A percentile compares a stretch with the other conserved stretches of the same genome.
Conservation (phyloP, 1,140 invertebrate species). For the Chrysopa pallens region DNA sequence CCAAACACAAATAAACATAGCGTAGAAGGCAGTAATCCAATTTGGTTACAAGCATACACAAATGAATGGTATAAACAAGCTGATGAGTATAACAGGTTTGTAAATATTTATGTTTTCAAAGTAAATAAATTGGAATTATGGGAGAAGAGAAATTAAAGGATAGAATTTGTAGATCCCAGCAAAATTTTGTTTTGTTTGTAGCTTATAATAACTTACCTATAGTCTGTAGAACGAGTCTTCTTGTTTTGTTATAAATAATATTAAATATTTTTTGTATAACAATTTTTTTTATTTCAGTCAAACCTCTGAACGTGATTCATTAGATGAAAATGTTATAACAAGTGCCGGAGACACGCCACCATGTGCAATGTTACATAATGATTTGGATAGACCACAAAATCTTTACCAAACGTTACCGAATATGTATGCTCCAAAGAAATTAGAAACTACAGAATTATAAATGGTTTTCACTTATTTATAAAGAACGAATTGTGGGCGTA, state of each 20-base stretch:
- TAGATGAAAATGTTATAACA: conserved; percentile 70
- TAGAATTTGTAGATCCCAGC: not conserved
- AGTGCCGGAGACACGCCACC: conserved; percentile 37
- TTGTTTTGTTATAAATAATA: too few relatives aligned
- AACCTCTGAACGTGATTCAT: conserved; percentile 61
- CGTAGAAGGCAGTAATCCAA: conserved; percentile 83
- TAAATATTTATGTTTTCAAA: not conserved
- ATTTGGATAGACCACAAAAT: conserved; percentile 25
- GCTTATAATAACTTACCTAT: conserved; percentile 1
- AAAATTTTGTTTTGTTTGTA: conserved; percentile 1
- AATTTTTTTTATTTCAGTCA: conserved; percentile 31
- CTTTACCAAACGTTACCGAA: conserved; percentile 40
- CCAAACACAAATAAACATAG: conserved; percentile 91
- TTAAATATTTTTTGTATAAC: too few relatives aligned
- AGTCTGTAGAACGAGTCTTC: conserved; percentile 4
- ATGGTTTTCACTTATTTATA: too few relatives aligned
- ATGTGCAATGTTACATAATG: conserved; percentile 25
- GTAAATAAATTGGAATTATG: not conserved
- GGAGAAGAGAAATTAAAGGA: conserved; percentile 5
- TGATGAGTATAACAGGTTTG: conserved; percentile 37
- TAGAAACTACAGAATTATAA: conserved; percentile 70
- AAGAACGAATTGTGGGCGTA: too few relatives aligned
- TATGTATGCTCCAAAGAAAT: conserved; percentile 49
- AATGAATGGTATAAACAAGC: conserved; percentile 88
- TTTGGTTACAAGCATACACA: conserved; percentile 87